Evolutionary conservation across 92 coral and sea anemone species (phyloP).

Genomic region (Virgularia gustaviana): DNA sequence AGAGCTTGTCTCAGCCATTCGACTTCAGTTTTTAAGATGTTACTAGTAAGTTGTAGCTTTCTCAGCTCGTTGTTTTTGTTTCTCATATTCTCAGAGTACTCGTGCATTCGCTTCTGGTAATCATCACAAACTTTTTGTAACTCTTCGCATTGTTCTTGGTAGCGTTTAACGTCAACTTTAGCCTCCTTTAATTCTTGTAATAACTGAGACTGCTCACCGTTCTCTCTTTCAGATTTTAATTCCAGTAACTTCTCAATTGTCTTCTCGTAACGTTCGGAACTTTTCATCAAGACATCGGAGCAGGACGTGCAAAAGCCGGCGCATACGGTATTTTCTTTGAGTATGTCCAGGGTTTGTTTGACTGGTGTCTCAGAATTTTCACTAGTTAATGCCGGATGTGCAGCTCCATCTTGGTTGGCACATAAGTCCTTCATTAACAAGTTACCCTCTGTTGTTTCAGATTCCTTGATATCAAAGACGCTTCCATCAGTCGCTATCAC

Average conservation of each 20-base stretch:
- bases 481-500: too few species aligned
- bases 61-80: conserved; percentile 48
- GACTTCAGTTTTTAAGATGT: conserved; percentile 70
- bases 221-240: neutral
- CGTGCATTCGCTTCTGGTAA: conserved; percentile 9
- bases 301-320: neutral
- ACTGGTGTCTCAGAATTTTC: too few species aligned
- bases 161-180: neutral
- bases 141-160: conserved; percentile 1
- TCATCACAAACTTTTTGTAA: conserved; percentile 20
- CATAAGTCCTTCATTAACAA: too few species aligned
- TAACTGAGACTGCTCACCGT: neutral
- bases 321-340: too few species aligned
- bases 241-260: conserved; percentile 1
- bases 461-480: too few species aligned
- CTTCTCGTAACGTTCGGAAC: conserved; percentile 5
- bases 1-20: conserved; percentile 86
- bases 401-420: too few species aligned
- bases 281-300: neutral
- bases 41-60: conserved; percentile 47
- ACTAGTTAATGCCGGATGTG: too few species aligned
- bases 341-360: too few species aligned
- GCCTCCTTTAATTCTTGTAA: conserved; percentile 5
- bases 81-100: conserved; percentile 13
- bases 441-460: too few species aligned